Conservation (phyloP, 2,797 vertebrate genomes). For the Octomys mimax region DNA sequence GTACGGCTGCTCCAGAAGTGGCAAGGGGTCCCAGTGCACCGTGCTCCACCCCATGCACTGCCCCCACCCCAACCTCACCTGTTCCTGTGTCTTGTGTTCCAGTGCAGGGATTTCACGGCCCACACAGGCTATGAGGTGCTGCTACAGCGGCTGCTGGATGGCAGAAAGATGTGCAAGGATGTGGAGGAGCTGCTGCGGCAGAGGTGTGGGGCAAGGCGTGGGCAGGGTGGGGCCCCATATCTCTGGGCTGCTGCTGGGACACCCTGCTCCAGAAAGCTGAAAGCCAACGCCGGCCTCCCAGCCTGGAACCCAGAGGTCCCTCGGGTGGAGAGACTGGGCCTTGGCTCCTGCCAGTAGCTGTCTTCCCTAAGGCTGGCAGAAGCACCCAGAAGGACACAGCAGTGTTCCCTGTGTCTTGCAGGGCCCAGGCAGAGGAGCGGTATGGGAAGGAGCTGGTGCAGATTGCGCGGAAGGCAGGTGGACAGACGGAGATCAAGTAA, state of each 20-base stretch:
- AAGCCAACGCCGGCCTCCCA: background rate
- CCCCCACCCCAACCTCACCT: rapidly evolving
- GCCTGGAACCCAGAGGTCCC: rapidly evolving
- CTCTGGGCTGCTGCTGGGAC: no score
- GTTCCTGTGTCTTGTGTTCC: conserved; percentile 26
- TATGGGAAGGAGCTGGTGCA: conserved; percentile 97
- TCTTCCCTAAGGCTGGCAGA: background rate
- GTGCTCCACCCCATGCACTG: background rate
- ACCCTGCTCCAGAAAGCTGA: background rate
- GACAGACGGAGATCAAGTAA: conserved; percentile 95
- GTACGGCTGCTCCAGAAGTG: background rate
- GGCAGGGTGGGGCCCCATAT: rapidly evolving
- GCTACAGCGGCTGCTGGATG: conserved; percentile 93
- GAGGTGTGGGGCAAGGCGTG: conserved; percentile 89
- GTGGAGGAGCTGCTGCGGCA: conserved; percentile 96
- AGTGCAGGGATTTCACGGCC: conserved; percentile 94
- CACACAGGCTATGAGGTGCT: conserved; percentile 94
- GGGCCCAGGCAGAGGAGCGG: conserved; percentile 96
- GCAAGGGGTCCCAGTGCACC: background rate
- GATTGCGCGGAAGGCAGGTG: conserved; percentile 95
- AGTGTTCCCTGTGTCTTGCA: conserved; percentile 77
- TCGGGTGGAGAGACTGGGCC: background rate
- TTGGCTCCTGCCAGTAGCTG: background rate
- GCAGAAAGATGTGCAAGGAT: conserved; percentile 96
- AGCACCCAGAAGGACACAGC: no score